Conservation (phyloP, 2,888 invertebrate species). For the Creontiades dilutus region DNA sequence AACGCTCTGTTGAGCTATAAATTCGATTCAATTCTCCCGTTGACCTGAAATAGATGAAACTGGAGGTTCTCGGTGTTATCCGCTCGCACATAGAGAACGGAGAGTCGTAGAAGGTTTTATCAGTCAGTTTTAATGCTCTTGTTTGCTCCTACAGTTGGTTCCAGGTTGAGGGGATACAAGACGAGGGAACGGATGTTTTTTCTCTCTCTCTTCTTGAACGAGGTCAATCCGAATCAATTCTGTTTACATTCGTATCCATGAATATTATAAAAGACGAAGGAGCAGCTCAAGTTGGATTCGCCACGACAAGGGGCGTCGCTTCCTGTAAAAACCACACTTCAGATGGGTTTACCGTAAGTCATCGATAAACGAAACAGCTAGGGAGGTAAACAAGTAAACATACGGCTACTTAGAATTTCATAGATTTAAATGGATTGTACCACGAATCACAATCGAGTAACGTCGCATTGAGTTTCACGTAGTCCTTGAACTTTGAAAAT, state of each 20-base stretch:
- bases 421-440: too few relatives aligned
- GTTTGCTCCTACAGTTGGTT: constrained; percentile 20
- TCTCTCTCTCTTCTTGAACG: constrained; percentile 13
- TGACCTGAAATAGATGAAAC: constrained; percentile 11
- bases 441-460: too few relatives aligned
- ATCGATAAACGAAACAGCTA: too few relatives aligned
- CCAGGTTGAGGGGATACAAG: background rate
- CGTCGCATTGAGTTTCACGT: too few relatives aligned
- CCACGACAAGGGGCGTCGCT: too few relatives aligned
- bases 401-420: too few relatives aligned
- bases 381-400: too few relatives aligned
- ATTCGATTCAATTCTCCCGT: background rate
- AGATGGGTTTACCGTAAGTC: too few relatives aligned
- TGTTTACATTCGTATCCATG: constrained; percentile 1
- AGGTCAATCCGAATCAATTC: constrained; percentile 40
- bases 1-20: background rate
- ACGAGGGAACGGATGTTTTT: background rate
- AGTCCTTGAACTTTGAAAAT: too few relatives aligned
- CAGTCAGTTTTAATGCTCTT: constrained; percentile 20
- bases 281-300: too few relatives aligned
- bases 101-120: constrained; percentile 20
- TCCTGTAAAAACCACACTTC: too few relatives aligned
- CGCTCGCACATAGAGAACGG: background rate
- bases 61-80: constrained; percentile 4
- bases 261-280: background rate